Base-by-base conservation (phyloP, 2,888 invertebrate genomes). In the Brachynemurus nebulosus region DNA sequence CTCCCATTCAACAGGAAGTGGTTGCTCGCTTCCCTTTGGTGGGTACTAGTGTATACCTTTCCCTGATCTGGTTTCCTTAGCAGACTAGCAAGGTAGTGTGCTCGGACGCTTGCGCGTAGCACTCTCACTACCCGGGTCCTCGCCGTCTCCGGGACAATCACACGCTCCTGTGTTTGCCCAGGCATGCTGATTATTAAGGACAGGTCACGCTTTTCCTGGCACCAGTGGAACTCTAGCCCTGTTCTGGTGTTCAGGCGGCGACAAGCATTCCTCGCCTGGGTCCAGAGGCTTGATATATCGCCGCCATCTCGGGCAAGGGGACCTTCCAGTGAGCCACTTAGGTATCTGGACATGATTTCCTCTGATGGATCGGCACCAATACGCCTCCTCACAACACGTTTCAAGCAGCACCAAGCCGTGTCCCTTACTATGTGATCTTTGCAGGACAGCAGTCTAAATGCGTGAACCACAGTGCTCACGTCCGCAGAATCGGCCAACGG, bases 401-500 rank as follows among this genome's bases (percentile, higher is more conserved):
- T 3, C 42, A 57, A 49, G 18, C 51, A 19, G 1, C 11, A n/a
- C 50, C 47, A 45, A 1, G 57, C 57, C n/a, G 54, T 40, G 0
- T 34, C 14, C 2, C 50, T 27, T 9, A 56, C 54, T 2, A 43
- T 19, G 11, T 36, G 5, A 41, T 59, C 56, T 11, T 19, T 37
- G 6, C 52, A 49, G 4, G 53, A 54, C 38, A 60, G 47, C 45
- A 61, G 51, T 19, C 52, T 48, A 50, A 53, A 60, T 1, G 53
- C 57, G 19, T 60, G 58, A 1, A 51, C 51, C 5, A 58, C 51
- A n/a, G 53, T 50, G 16, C 48, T 37, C 5, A 53, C 45, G 16
- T 60, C 59, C 1, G 48, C 50, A 17, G 54, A 45, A 45, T 59
- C 56, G 0, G 51, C 52, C 2, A 59, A 50, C n/a, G 58, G 58